A percentile compares a stretch with the other conserved stretches of the same genome.
These are phyloP conservation scores for Ursus arctos DNA, from an alignment of 2,113 vertebrate genomes.

Conservation along the genomic window DNA sequence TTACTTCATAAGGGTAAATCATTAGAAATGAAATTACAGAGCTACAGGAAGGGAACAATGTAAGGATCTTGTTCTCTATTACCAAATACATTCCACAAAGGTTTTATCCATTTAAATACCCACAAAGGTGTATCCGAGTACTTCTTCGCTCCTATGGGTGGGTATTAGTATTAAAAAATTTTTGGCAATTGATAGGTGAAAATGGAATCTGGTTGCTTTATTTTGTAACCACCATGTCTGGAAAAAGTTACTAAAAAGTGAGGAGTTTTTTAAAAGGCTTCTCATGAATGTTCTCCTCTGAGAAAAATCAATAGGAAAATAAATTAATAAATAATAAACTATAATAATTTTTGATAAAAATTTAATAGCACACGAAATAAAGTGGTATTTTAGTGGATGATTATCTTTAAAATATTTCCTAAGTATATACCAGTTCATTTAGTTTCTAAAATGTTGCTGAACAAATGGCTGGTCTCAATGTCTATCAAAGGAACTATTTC, in stretches of 20 bases:
- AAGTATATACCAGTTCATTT: neutral
- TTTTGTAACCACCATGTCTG: neutral
- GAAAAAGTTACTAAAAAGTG: slow-evolving; percentile 52
- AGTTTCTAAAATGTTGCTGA: neutral
- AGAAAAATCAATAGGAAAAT: neutral
- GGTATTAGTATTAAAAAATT: neutral
- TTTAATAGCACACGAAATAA: neutral
- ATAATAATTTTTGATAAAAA: slow-evolving; percentile 3
- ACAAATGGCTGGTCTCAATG: neutral
- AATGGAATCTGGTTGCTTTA: slow-evolving; percentile 5
- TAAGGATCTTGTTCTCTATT: neutral
- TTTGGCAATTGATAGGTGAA: neutral
- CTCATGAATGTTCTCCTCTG: neutral
- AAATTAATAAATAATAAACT: neutral
- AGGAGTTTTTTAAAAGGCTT: neutral
- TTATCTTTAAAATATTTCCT: slow-evolving; percentile 23
- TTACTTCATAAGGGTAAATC: neutral
- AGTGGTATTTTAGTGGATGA: neutral
- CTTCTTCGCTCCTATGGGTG: neutral
- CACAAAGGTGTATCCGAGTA: neutral
- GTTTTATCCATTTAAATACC: neutral
- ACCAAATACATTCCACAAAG: neutral
- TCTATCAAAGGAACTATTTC: neutral
- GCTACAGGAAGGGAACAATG: neutral
- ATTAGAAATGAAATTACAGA: neutral